Base-by-base conservation (phyloP, 2,888 invertebrate genomes). In the Maniola hyperantus region DNA sequence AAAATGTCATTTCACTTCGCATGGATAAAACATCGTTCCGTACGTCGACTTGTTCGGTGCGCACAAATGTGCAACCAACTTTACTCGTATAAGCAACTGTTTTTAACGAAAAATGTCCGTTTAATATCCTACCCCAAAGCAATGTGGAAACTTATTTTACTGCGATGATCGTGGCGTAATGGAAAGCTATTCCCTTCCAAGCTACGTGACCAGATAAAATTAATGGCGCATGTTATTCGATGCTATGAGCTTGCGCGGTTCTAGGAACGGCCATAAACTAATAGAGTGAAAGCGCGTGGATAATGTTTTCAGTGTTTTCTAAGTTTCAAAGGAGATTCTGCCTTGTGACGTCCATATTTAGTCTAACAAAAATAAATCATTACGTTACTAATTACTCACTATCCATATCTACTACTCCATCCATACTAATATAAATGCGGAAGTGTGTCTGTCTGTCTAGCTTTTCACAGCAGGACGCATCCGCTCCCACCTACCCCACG, bases 181-280 rank as follows among this genome's bases (percentile, higher is more conserved):
- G 53, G 62, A 62, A 62, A 62, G 62, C 53, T 26, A 62, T 62
- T 62, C 42, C 62, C 33, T 42, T 51, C 42, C 33, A 33, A 53
- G 53, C 42, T 62, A 51, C 62, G 62, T 62, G 62, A 53, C 53
- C 62, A 62, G 53, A 53, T 62, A 62, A 53, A 62, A 62, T 62
- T 62, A 62, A 62, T 62, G 53, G 53, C 53, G 53, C 42, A 42
- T 51, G 62, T 62, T 62, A 62, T 62, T 53, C 15, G 39, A n/a
- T 20, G 53, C 42, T 53, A 42, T 53, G 34, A 33, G 42, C 39
- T 8, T 39, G 36, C 51, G 34, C n/a, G 15, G 39, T 51, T 39
- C 48, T 34, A 48, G 60, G 60, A 39, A 53, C 13, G n/a, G 53
- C 6, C n/a, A 33, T 53, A 51, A 26, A n/a, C 33, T 20, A 10